Conservation (phyloP, 2,797 vertebrate genomes). For the Tragelaphus oryx region DNA sequence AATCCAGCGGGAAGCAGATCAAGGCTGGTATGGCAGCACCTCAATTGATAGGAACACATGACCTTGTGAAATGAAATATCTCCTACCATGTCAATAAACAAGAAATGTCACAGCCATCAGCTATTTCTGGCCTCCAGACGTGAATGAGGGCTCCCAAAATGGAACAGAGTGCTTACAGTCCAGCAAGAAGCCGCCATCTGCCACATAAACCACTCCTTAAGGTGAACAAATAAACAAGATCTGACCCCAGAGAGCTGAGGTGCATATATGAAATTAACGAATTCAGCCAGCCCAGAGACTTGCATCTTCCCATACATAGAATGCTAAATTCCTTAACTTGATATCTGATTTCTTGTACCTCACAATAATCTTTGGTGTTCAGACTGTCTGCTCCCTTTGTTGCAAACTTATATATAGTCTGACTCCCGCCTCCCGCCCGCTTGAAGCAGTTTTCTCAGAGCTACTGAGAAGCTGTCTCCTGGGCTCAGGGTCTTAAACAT, state of each 20-base stretch:
- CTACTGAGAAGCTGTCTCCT: not conserved
- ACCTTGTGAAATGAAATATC: not conserved
- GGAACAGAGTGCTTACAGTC: not conserved
- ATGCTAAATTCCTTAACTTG: not conserved
- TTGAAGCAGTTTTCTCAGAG: not conserved
- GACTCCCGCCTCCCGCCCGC: fast-evolving
- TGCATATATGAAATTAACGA: not conserved
- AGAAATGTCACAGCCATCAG: not conserved
- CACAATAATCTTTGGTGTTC: not conserved
- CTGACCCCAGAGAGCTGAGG: not conserved
- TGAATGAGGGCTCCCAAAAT: not conserved
- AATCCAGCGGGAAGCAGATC: not conserved
- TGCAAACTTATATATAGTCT: not conserved
- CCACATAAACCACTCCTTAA: not conserved
- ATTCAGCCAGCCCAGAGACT: not conserved
- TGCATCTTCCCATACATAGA: not conserved
- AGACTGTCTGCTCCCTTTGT: not conserved
- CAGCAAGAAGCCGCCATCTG: not conserved
- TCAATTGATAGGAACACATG: not conserved
- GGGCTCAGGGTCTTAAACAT: not conserved
- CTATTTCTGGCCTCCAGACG: not conserved
- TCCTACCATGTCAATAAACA: not conserved
- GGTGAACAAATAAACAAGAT: not conserved
- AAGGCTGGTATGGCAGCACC: not conserved
- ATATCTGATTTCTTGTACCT: not conserved